Percentiles rank a stretch among this genome's conserved stretches.
phyloP scores from a whole-genome alignment of 2,888 invertebrate genomes.

The Imbricaverruca yamaguchii region DNA sequence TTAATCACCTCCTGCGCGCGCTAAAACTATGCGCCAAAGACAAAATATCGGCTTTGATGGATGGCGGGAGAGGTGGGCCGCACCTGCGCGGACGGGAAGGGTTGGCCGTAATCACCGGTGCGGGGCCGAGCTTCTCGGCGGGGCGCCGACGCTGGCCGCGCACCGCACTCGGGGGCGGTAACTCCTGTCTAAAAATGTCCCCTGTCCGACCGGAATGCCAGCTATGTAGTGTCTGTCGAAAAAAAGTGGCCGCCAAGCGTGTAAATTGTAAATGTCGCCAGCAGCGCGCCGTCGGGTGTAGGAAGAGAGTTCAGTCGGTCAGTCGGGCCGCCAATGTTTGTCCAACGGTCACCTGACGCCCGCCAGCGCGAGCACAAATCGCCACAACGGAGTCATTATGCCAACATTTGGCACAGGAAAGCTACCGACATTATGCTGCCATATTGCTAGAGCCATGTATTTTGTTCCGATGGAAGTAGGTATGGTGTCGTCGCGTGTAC shows the following conservation, averaged over 20 bases:
- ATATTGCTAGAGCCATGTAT: too few species aligned
- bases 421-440: too few species aligned
- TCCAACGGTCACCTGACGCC: too few species aligned
- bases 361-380: too few species aligned
- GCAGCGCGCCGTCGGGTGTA: neutral
- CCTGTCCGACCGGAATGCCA: neutral
- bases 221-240: neutral
- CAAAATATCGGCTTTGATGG: conserved; percentile 18
- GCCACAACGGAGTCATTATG: too few species aligned
- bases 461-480: too few species aligned
- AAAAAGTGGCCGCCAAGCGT: neutral
- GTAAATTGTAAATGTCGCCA: neutral
- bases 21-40: conserved; percentile 20
- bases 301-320: too few species aligned
- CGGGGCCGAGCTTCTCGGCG: neutral
- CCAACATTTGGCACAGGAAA: too few species aligned
- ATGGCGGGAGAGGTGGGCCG: neutral
- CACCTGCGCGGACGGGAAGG: conserved; percentile 10
- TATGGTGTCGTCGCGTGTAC: too few species aligned
- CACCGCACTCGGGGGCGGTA: neutral
- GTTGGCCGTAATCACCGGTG: conserved; percentile 2
- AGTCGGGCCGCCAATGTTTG: too few species aligned
- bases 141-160: neutral
- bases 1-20: conserved; percentile 14
- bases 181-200: conserved; percentile 9